Base-by-base conservation (phyloP, 2,888 invertebrate genomes). In the Perizoma flavofasciatum region DNA sequence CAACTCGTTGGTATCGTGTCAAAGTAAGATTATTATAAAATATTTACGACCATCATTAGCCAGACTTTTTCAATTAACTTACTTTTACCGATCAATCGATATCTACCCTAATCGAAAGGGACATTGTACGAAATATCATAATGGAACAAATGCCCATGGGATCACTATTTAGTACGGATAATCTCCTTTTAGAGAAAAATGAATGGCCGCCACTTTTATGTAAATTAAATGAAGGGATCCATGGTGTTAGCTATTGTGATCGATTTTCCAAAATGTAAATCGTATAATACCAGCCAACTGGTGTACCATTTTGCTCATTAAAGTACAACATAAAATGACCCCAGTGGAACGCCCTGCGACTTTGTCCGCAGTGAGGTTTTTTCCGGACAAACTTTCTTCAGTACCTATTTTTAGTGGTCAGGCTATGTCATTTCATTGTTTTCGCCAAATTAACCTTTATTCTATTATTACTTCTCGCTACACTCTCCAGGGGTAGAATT, bases 181-280 rank as follows among this genome's bases (percentile, higher is more conserved):
- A 90, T 86, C 89, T 85, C 85, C 86, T 83, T 86, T 85, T 83
- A 89, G 83, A 89, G 83, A 89, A 90, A 90, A 88, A 88, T 82
- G 83, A 86, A 87, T 86, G 71, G 82, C 74, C 70, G 67, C 76
- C 75, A 83, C 85, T 86, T 84, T 89, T 85, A 90, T 90, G 88
- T 89, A 89, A 89, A 90, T 91, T 83, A 85, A 88, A 86, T 84
- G 82, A 80, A 81, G 82, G 88, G 87, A 81, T 75, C 74, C 11
- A 22, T 44, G 37, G 37, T 79, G 75, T 71, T 69, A 74, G 77
- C 78, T 52, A 75, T 74, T 74, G 79, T 73, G 78, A 82, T 78
- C 75, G 81, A 81, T 85, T 73, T 78, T 80, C 73, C 66, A 61
- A 75, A 72, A 66, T 66, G 67, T 78, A 66, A 63, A 77, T 74